A percentile compares a stretch with the other conserved stretches of the same genome.
These are phyloP conservation scores for Rhopilema esculentum DNA, from an alignment of 30 jellyfish, hydroid and myxozoan species.

Conservation along the genomic window DNA sequence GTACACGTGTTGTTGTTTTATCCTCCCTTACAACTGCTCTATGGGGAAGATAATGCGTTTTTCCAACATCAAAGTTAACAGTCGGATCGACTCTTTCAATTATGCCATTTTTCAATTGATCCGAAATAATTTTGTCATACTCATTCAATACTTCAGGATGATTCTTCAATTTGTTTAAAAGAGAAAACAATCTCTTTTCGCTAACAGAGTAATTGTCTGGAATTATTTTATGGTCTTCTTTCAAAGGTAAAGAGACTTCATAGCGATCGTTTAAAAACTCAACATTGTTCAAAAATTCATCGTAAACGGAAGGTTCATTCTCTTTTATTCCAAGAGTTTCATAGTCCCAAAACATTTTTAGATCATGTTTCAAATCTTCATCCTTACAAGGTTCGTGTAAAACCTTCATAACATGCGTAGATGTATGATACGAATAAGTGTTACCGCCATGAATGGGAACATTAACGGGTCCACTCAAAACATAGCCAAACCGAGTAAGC, in stretches of 20 bases:
- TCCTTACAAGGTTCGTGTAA: background rate
- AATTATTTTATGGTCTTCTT: too few species aligned
- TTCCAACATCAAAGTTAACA: constrained; percentile 5
- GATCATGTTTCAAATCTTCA: background rate
- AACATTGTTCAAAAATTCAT: background rate
- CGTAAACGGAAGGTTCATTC: constrained; percentile 14
- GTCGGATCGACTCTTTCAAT: constrained; percentile 47
- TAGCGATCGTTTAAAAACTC: background rate
- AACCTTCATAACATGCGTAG: constrained; percentile 2
- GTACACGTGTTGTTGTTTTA: constrained; percentile 13
- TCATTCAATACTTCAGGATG: constrained; percentile 24
- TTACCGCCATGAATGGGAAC: background rate
- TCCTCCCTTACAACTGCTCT: constrained; percentile 1
- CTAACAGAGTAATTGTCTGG: background rate
- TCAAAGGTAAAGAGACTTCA: too few species aligned
- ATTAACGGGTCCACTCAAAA: background rate
- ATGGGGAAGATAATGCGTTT: constrained; percentile 5
- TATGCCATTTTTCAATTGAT: constrained; percentile 62
- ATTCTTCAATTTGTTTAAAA: constrained; percentile 18
- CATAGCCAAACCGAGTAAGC: background rate
- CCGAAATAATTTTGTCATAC: constrained; percentile 30
- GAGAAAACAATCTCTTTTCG: background rate
- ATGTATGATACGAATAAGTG: background rate
- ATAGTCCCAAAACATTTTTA: constrained; percentile 1
- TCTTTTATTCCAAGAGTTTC: constrained; percentile 4